Percentiles rank a stretch among this genome's conserved stretches.
Conservation (phyloP, 37 sponge, comb jelly and placozoan species). For the Agelas oroides region DNA sequence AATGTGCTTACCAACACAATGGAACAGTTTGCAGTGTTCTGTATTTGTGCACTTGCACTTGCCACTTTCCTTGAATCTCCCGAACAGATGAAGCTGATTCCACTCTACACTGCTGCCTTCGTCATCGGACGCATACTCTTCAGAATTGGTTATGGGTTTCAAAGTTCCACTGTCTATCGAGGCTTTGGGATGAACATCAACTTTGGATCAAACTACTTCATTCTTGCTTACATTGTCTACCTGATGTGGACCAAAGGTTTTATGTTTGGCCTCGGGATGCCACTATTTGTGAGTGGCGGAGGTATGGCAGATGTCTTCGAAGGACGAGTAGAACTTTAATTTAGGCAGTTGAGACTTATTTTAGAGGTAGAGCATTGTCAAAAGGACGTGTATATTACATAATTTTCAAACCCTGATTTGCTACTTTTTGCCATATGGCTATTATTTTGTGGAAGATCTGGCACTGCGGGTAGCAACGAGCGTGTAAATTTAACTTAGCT, state of each 20-base stretch:
- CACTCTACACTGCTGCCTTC: slow-evolving; percentile 35
- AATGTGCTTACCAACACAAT: slow-evolving; percentile 62
- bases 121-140: slow-evolving; percentile 63
- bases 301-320: no score
- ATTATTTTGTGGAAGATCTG: no score
- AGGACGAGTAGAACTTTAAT: no score
- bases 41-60: slow-evolving; percentile 2
- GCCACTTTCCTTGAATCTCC: slow-evolving; percentile 39
- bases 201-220: neutral
- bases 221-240: slow-evolving; percentile 19
- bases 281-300: no score
- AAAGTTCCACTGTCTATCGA: slow-evolving; percentile 31
- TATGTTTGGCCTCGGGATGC: slow-evolving; percentile 2
- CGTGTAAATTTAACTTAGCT: no score
- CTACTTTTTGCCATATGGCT: no score
- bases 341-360: no score
- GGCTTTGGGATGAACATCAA: slow-evolving; percentile 36
- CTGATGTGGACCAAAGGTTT: slow-evolving; percentile 28
- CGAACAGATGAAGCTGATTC: slow-evolving; percentile 65
- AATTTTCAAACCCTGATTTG: no score
- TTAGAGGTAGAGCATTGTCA: no score
- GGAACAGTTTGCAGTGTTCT: slow-evolving; percentile 50
- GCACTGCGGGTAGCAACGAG: no score
- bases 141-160: slow-evolving; percentile 53
- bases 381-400: no score